These are phyloP conservation scores for Timandra comae DNA, from an alignment of 2,888 invertebrate genomes.

Conservation along the genomic window DNA sequence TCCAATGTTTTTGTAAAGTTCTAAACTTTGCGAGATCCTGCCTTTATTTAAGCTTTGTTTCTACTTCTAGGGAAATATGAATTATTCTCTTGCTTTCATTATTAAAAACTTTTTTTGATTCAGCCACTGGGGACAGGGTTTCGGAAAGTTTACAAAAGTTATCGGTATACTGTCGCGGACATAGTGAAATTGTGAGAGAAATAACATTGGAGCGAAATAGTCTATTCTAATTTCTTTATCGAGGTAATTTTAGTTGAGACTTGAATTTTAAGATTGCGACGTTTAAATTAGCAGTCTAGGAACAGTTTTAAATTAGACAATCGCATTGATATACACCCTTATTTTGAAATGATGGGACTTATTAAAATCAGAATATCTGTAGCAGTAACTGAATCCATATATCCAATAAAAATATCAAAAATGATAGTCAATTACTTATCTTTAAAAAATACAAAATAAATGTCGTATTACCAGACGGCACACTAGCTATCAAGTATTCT, in stretches of 20 bases:
- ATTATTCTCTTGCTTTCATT: constrained; percentile 21
- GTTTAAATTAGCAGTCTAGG: constrained; percentile 40
- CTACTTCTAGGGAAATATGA: constrained; percentile 19
- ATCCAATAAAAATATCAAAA: too few relatives aligned
- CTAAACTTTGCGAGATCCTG: constrained; percentile 12
- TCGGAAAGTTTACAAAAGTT: constrained; percentile 28
- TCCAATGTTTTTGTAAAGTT: constrained; percentile 18
- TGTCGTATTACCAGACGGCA: too few relatives aligned
- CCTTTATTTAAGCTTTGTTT: constrained; percentile 21
- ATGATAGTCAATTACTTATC: too few relatives aligned
- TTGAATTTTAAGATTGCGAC: too few relatives aligned
- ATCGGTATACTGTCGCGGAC: constrained; percentile 30
- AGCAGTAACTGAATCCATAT: too few relatives aligned
- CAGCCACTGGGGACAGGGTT: constrained; percentile 21
- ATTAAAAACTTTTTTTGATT: constrained; percentile 26
- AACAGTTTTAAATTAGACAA: constrained; percentile 67
- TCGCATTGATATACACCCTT: constrained; percentile 68
- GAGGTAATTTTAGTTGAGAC: constrained; percentile 5
- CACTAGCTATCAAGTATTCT: too few relatives aligned
- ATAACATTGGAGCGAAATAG: constrained; percentile 5
- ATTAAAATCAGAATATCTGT: too few relatives aligned
- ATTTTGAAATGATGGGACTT: too few relatives aligned
- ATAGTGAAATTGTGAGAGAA: constrained; percentile 18
- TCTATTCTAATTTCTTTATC: constrained; percentile 8
- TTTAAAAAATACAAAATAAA: too few relatives aligned